Percentiles rank a stretch among this genome's conserved stretches.
phyloP scores from a whole-genome alignment of 1,140 invertebrate genomes.

The Choristoneura fumiferana region DNA sequence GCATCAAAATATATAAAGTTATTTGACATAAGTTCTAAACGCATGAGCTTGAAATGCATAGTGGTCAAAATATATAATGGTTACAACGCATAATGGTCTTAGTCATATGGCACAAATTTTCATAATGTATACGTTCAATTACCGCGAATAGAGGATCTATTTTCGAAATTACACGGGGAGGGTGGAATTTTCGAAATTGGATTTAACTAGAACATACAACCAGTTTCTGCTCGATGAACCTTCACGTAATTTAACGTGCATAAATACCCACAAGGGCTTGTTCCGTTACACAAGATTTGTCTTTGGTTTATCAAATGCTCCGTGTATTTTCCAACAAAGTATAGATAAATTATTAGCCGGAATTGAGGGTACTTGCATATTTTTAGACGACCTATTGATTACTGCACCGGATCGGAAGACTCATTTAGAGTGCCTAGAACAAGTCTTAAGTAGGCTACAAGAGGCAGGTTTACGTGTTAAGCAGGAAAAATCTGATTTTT shows the following conservation, averaged over 20 bases:
- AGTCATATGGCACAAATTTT: too few species aligned
- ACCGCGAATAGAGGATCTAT: too few species aligned
- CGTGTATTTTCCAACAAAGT: slow-evolving; percentile 34
- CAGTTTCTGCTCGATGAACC: slow-evolving; percentile 29
- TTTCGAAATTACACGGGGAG: too few species aligned
- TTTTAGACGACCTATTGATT: slow-evolving; percentile 47
- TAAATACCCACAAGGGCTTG: slow-evolving; percentile 38
- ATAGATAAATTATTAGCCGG: slow-evolving; percentile 39
- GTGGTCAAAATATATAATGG: too few species aligned
- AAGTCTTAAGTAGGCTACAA: slow-evolving; percentile 34
- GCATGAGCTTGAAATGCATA: too few species aligned
- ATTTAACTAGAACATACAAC: slow-evolving; percentile 31
- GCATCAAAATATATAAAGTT: too few species aligned
- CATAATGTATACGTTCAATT: too few species aligned
- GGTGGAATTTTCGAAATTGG: too few species aligned
- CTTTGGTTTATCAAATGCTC: slow-evolving; percentile 32
- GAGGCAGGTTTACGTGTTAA: slow-evolving; percentile 39
- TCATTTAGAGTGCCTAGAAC: slow-evolving; percentile 34
- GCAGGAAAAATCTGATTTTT: slow-evolving; percentile 49
- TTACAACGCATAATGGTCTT: too few species aligned
- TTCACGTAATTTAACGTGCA: slow-evolving; percentile 33
- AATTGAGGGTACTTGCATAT: slow-evolving; percentile 24
- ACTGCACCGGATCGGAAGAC: slow-evolving; percentile 30
- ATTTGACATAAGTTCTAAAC: too few species aligned
- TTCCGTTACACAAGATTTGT: slow-evolving; percentile 34